phyloP scores from a whole-genome alignment of 2,888 invertebrate genomes.

The Anaspis maculata region DNA sequence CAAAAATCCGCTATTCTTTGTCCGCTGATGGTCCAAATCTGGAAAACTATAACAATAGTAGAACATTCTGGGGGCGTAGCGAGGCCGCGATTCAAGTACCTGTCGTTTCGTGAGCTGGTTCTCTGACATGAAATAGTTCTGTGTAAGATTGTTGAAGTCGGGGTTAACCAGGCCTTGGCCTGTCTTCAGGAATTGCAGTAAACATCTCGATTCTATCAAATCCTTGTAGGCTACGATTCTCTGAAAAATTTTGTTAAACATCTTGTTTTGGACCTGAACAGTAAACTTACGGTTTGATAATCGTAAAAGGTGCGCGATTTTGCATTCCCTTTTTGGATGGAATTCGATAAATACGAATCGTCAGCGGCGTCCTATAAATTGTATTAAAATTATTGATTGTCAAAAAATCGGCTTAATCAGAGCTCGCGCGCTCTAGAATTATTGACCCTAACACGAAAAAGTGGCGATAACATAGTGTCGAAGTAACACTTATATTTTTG shows the following conservation, averaged over 20 bases:
- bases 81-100: constrained; percentile 35
- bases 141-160: constrained; percentile 19
- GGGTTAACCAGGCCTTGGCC: constrained; percentile 24
- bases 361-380: constrained; percentile 11
- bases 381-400: too few relatives aligned
- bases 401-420: too few relatives aligned
- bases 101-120: constrained; percentile 39
- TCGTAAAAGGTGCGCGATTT: constrained; percentile 30
- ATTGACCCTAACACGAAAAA: constrained; percentile 13
- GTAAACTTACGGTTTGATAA: constrained; percentile 32
- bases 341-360: constrained; percentile 7
- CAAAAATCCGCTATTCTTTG: constrained; percentile 43
- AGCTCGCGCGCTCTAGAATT: constrained; percentile 16
- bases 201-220: constrained; percentile 37
- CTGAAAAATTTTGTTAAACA: constrained; percentile 24
- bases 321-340: constrained; percentile 11
- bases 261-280: constrained; percentile 1
- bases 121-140: constrained; percentile 32
- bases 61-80: not conserved
- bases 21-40: constrained; percentile 44
- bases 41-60: constrained; percentile 10
- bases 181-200: constrained; percentile 38
- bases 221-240: constrained; percentile 43
- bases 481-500: too few relatives aligned
- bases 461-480: constrained; percentile 9